Evolutionary conservation across 2,797 vertebrate species (phyloP).

Genomic region (Micromesistius poutassou): DNA sequence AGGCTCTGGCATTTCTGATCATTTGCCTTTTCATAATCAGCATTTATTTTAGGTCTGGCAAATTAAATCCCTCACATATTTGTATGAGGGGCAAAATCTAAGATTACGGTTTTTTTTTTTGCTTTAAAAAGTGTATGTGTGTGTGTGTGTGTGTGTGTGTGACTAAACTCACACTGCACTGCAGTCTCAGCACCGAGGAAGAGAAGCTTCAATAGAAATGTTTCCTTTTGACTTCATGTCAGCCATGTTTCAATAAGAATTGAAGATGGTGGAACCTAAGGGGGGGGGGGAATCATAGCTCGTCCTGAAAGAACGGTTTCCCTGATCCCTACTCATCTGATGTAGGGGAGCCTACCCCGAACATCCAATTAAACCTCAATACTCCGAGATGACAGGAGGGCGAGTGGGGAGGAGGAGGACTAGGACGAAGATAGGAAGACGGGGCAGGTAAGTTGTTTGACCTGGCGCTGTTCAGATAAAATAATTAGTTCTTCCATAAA

Average conservation of each 20-base stretch:
- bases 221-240: neutral
- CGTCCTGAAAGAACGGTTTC: constrained; percentile 5
- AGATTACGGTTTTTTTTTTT: neutral
- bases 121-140: neutral
- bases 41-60: neutral
- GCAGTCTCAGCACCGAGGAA: neutral
- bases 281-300: neutral
- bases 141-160: neutral
- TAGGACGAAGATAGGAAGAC: constrained; percentile 25
- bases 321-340: constrained; percentile 8
- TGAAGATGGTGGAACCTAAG: neutral
- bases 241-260: neutral
- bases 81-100: neutral
- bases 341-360: constrained; percentile 37
- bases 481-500: constrained; percentile 31
- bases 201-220: neutral
- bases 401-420: constrained; percentile 19
- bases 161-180: neutral
- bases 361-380: constrained; percentile 56
- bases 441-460: constrained; percentile 21
- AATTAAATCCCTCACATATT: neutral
- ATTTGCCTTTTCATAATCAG: neutral
- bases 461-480: constrained; percentile 37
- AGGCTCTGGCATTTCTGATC: neutral
- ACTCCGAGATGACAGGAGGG: constrained; percentile 12